Evolutionary conservation across 92 coral and sea anemone genomes (phyloP).

Genomic region (Palythoa grandiflora): DNA sequence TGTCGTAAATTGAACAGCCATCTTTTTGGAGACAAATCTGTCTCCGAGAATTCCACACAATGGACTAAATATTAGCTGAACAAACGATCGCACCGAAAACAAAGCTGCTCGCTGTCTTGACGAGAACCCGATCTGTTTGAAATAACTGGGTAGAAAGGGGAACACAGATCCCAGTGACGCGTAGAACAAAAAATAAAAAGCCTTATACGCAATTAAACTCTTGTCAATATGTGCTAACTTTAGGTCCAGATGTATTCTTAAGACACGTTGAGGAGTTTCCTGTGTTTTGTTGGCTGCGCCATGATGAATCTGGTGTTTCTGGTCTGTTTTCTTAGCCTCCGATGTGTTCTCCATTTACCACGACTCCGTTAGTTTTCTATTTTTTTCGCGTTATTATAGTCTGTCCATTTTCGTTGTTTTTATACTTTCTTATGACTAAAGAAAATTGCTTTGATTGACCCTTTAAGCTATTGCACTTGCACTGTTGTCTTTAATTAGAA

Average conservation of each 20-base stretch:
- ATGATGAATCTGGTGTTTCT: slow-evolving; percentile 12
- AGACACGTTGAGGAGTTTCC: slow-evolving; percentile 32
- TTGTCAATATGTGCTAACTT: slow-evolving; percentile 70
- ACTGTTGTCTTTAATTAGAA: background rate
- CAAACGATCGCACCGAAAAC: slow-evolving; percentile 76
- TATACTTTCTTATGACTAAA: background rate
- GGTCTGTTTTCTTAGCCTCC: background rate
- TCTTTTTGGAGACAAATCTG: slow-evolving; percentile 79
- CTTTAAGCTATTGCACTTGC: background rate
- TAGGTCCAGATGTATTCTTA: slow-evolving; percentile 36
- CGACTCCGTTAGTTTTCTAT: background rate
- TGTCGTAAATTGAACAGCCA: slow-evolving; percentile 82
- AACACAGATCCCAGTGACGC: slow-evolving; percentile 88
- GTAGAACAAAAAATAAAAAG: slow-evolving; percentile 86
- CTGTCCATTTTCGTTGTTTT: background rate
- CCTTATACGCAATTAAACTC: slow-evolving; percentile 81
- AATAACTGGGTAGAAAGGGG: slow-evolving; percentile 86
- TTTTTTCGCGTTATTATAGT: background rate
- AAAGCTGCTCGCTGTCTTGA: slow-evolving; percentile 78
- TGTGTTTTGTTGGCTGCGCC: slow-evolving; percentile 18
- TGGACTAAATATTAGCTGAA: slow-evolving; percentile 85
- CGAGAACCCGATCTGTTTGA: slow-evolving; percentile 94
- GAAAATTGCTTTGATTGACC: background rate
- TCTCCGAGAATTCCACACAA: slow-evolving; percentile 94
- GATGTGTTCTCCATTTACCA: slow-evolving; percentile 13